Evolutionary conservation across 2,113 vertebrate genomes (phyloP).

Genomic region (Labrus mixtus): DNA sequence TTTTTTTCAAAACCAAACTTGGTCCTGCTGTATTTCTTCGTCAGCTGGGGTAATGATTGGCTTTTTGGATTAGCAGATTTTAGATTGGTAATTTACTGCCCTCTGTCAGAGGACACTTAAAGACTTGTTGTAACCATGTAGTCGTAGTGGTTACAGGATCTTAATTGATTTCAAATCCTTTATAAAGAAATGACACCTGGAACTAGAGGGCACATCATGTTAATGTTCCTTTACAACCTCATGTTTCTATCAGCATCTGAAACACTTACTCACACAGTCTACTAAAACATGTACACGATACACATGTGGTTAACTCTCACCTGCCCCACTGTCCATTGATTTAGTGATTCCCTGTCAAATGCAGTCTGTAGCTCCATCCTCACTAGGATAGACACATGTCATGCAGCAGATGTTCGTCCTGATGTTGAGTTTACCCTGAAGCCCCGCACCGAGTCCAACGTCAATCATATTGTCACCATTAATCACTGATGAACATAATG

Average conservation of each 20-base stretch:
- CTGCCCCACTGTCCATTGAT: conserved; percentile 12
- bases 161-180: not conserved
- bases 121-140: no score
- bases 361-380: not conserved
- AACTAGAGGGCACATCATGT: not conserved
- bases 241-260: not conserved
- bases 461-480: not conserved
- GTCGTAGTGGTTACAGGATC: no score
- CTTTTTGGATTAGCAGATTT: conserved; percentile 18
- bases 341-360: conserved; percentile 1
- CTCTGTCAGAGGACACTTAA: no score
- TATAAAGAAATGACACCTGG: not conserved
- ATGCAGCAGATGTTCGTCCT: conserved; percentile 31
- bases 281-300: not conserved
- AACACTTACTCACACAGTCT: not conserved
- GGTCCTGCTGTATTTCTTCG: not conserved
- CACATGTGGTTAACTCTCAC: not conserved
- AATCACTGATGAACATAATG: not conserved
- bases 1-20: not conserved
- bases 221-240: conserved; percentile 6
- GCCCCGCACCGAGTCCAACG: not conserved
- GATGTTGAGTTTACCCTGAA: not conserved
- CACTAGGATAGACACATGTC: conserved; percentile 3
- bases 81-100: no score
- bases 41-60: conserved; percentile 33